phyloP scores from a whole-genome alignment of 2,888 invertebrate genomes.

The Ornithoptera alexandrae region DNA sequence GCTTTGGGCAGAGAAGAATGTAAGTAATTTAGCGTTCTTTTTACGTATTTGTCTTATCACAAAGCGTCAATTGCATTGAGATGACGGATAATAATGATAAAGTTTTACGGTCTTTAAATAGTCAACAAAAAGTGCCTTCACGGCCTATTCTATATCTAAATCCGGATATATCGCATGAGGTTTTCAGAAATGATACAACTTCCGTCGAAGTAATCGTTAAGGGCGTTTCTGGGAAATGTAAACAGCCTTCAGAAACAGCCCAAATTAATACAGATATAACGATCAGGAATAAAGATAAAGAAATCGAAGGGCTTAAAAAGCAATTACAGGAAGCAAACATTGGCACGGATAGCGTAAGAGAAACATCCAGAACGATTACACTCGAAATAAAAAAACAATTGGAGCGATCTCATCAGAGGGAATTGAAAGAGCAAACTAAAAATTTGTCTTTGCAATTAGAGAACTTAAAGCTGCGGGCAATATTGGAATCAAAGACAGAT shows the following conservation, averaged over 20 bases:
- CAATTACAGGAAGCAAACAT: conserved; percentile 47
- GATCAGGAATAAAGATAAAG: conserved; percentile 41
- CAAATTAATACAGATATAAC: conserved; percentile 24
- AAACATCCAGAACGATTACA: conserved; percentile 48
- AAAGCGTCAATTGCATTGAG: neutral
- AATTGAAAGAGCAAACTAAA: conserved; percentile 49
- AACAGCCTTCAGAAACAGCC: conserved; percentile 32
- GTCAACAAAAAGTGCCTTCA: conserved; percentile 37
- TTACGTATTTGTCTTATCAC: neutral
- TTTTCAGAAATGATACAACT: conserved; percentile 63
- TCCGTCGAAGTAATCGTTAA: conserved; percentile 66
- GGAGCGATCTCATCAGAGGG: conserved; percentile 48
- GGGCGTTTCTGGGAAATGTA: conserved; percentile 49
- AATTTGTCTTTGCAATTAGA: conserved; percentile 56
- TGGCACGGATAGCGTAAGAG: conserved; percentile 43
- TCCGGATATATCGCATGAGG: conserved; percentile 45
- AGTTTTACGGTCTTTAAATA: conserved; percentile 30
- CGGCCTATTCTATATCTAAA: conserved; percentile 29
- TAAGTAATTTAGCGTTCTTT: neutral
- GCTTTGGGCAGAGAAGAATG: neutral
- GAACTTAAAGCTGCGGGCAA: conserved; percentile 59
- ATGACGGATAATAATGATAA: conserved; percentile 15
- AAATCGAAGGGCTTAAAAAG: conserved; percentile 46
- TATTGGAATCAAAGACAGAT: conserved; percentile 56
- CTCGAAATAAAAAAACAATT: conserved; percentile 58